Conservation (phyloP, 2,113 vertebrate species). For the Narcine bancroftii region DNA sequence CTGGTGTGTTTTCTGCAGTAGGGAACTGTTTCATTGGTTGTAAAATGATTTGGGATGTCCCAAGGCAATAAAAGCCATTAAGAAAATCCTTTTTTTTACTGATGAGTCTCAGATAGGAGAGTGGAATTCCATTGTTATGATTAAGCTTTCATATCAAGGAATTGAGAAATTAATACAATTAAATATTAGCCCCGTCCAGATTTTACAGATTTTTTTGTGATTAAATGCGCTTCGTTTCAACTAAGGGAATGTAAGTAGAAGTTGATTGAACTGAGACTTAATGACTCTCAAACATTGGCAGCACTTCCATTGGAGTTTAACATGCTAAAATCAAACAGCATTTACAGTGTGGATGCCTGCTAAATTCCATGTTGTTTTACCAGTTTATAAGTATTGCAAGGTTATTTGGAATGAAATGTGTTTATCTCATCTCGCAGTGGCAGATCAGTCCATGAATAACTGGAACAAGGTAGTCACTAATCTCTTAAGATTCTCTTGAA, state of each 20-base stretch:
- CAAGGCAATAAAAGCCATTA: too few species aligned
- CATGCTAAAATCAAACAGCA: not conserved
- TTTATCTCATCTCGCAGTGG: not conserved
- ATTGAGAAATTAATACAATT: not conserved
- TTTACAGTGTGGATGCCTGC: not conserved
- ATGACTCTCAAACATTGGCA: too few species aligned
- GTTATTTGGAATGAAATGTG: not conserved
- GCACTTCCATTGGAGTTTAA: not conserved
- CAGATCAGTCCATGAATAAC: not conserved
- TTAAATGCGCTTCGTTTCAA: not conserved
- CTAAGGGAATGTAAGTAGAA: not conserved
- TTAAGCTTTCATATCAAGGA: not conserved
- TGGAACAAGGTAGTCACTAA: not conserved
- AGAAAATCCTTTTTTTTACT: not conserved
- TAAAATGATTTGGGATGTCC: too few species aligned
- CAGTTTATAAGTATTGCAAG: not conserved
- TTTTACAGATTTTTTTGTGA: not conserved
- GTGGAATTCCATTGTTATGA: not conserved
- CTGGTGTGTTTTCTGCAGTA: too few species aligned
- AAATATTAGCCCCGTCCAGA: not conserved
- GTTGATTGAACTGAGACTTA: too few species aligned
- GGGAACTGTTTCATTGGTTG: too few species aligned
- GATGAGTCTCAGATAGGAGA: not conserved
- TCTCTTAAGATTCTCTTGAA: not conserved
- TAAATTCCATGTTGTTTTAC: not conserved